These are phyloP conservation scores for Linepithema humile DNA, from an alignment of 1,140 invertebrate genomes.

Conservation along the genomic window DNA sequence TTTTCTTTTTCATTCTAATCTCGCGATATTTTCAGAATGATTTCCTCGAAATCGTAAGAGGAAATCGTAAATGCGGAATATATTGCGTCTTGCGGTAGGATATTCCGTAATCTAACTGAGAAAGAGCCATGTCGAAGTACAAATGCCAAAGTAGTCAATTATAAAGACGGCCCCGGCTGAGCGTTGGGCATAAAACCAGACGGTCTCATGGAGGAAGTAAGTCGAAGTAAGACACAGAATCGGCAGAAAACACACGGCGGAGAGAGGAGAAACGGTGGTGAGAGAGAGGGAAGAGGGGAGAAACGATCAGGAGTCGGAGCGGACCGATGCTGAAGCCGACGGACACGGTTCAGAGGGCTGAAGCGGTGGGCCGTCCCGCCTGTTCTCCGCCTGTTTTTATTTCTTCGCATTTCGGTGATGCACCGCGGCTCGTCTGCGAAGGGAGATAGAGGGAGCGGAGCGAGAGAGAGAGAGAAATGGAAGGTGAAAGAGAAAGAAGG, in stretches of 20 bases:
- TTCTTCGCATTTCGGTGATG: constrained; percentile 77
- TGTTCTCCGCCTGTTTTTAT: constrained; percentile 73
- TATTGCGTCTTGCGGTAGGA: neutral
- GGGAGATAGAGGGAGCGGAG: constrained; percentile 47
- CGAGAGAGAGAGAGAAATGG: constrained; percentile 48
- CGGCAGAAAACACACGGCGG: neutral
- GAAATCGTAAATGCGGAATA: constrained; percentile 22
- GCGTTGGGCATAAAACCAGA: constrained; percentile 23
- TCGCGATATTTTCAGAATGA: neutral
- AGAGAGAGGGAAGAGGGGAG: constrained; percentile 66
- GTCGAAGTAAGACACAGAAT: constrained; percentile 8
- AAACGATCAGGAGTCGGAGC: constrained; percentile 70
- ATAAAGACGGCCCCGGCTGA: constrained; percentile 19
- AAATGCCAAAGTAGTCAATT: constrained; percentile 30
- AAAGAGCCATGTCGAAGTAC: neutral
- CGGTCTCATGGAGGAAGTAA: constrained; percentile 20
- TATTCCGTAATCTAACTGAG: neutral
- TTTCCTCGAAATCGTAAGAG: neutral
- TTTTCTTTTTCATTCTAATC: neutral
- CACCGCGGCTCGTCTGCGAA: constrained; percentile 66
- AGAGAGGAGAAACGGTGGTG: neutral
- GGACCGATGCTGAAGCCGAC: constrained; percentile 70
- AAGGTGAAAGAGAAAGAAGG: constrained; percentile 48
- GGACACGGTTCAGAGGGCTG: constrained; percentile 75
- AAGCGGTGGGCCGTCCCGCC: constrained; percentile 77